Evolutionary conservation across 2,888 invertebrate genomes (phyloP), one percentile per base, ranked within the genome.

Genomic region (Odontocolon sp.): DNA sequence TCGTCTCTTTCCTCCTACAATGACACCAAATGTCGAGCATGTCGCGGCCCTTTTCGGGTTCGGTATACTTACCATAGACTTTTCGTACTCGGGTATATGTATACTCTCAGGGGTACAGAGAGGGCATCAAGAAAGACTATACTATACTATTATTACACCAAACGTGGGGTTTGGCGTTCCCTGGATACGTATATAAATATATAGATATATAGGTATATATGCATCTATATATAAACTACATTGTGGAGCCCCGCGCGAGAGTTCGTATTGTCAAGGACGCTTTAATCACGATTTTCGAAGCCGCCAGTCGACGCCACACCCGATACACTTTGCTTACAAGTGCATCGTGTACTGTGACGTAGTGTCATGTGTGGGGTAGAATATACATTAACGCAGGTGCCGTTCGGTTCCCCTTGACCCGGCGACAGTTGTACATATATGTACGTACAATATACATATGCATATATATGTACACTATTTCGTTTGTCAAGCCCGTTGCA

Each of bases 11-110:
- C 64, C 70, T 64, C 69, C 57, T 83, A 83, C 88, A 88, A 88
- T 87, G 87, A 89, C 87, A 87, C 89, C 89, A 89, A 89, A 89
- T 88, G 89, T 88, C 88, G 86, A 85, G 66, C 47, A 56, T 63
- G 36, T 31, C 70, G 61, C 40, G 64, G 67, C 67, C 52, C 61
- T 70, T 76, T 70, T 71, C 38, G 45, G 67, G 54, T 61, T 63
- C 14, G 14, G 4, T 63, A 40, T 40, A 36, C 26, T 18, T 47
- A 45, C 6, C 21, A 45, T 6, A 36, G 1, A 45, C 47, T 47
- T 26, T 38, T 45, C 8, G 45, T 11, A 56, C 14, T 33, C 45
- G 14, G 38, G 18, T 38, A 21, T 40, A 28, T 21, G 16, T 33
- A 14, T 68, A 61, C 42, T 66, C 42, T 54, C 66, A 54, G 42